These are phyloP conservation scores for Theristus sp. DNA, from an alignment of 2,888 invertebrate species.

Conservation along the genomic window DNA sequence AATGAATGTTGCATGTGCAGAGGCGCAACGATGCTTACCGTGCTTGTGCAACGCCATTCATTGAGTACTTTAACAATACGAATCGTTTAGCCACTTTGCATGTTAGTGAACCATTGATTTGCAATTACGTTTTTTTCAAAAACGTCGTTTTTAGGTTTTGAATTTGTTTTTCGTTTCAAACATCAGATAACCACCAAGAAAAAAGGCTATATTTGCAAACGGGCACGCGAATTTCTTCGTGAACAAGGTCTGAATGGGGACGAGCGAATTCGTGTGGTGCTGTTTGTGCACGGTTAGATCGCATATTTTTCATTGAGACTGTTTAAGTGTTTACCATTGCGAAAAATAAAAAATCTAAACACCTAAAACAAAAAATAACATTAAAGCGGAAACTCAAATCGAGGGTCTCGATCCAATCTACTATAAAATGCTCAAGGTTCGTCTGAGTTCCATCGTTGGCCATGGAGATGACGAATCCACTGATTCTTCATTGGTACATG, in stretches of 20 bases:
- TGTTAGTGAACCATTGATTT: background rate
- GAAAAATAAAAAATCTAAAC: too few relatives aligned
- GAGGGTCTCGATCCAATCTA: conserved; percentile 4
- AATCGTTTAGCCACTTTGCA: conserved; percentile 1
- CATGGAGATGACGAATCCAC: background rate
- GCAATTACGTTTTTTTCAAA: too few relatives aligned
- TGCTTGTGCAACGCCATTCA: background rate
- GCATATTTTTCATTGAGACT: too few relatives aligned
- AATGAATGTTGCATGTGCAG: conserved; percentile 1
- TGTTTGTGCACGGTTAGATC: background rate
- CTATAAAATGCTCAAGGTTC: conserved; percentile 6
- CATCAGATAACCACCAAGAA: background rate
- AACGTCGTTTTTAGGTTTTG: background rate
- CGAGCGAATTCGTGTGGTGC: background rate
- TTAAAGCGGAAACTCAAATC: too few relatives aligned
- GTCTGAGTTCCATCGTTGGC: conserved; percentile 3
- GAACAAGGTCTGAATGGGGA: background rate
- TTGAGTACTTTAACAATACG: conserved; percentile 1
- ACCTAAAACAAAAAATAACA: too few relatives aligned
- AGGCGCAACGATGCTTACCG: background rate
- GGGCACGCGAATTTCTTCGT: background rate
- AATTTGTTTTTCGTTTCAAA: background rate
- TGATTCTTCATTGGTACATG: too few relatives aligned
- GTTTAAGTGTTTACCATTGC: too few relatives aligned
- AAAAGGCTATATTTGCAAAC: background rate